Percentiles rank a stretch among this genome's conserved stretches.
phyloP scores from a whole-genome alignment of 2,113 vertebrate genomes.

The Eonycteris spelaea region DNA sequence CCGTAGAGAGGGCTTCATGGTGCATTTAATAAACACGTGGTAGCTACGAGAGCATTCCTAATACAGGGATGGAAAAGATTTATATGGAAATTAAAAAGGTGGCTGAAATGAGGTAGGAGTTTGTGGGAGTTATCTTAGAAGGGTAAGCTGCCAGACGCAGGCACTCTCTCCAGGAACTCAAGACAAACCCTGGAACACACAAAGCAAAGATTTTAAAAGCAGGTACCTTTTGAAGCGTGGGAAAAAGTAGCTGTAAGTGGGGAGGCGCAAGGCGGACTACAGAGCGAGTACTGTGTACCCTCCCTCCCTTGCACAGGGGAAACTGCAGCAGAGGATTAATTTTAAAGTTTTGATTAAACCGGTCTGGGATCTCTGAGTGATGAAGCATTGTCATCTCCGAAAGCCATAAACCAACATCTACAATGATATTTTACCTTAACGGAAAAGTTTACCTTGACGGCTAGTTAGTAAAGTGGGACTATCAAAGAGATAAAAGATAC shows the following conservation, averaged over 20 bases:
- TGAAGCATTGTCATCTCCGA: not conserved
- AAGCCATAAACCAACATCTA: not conserved
- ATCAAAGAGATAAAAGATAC: not conserved
- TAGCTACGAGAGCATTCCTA: not conserved
- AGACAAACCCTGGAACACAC: not conserved
- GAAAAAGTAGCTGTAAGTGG: no score
- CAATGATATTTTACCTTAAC: no score
- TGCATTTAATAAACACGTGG: not conserved
- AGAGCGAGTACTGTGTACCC: no score
- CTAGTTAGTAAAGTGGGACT: not conserved
- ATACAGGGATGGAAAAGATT: not conserved
- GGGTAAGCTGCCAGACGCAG: not conserved
- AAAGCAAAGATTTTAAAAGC: not conserved
- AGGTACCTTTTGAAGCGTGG: not conserved
- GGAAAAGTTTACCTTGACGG: not conserved
- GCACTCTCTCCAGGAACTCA: not conserved
- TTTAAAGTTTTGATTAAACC: not conserved
- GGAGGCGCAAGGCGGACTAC: no score
- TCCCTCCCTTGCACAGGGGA: not conserved
- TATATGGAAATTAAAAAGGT: not conserved
- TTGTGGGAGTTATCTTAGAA: not conserved
- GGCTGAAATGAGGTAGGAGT: not conserved
- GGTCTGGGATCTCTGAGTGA: not conserved
- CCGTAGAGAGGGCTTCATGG: not conserved
- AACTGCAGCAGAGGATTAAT: not conserved